phyloP scores from a whole-genome alignment of 2,888 invertebrate genomes.

The Hedychridium roseum region DNA sequence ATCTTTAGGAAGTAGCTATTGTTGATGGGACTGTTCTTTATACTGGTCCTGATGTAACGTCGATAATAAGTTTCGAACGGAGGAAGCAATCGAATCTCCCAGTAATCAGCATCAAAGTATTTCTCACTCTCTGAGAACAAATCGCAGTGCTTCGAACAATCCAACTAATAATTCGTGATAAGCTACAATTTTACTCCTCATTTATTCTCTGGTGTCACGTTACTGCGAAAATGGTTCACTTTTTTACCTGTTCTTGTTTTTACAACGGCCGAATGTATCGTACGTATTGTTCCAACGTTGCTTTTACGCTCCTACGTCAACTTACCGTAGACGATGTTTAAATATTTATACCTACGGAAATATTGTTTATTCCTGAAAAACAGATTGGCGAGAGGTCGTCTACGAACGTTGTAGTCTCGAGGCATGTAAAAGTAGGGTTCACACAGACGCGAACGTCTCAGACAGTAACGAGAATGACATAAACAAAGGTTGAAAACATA shows the following conservation, averaged over 20 bases:
- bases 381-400: neutral
- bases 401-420: neutral
- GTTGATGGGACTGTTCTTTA: too few species aligned
- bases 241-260: neutral
- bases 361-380: too few species aligned
- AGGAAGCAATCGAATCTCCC: too few species aligned
- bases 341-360: too few species aligned
- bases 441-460: neutral
- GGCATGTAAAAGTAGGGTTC: neutral
- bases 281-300: neutral
- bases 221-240: slow-evolving; percentile 2
- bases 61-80: too few species aligned
- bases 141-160: neutral
- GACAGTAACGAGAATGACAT: neutral
- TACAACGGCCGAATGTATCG: slow-evolving; percentile 10
- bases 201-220: neutral
- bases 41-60: too few species aligned
- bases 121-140: too few species aligned
- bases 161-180: neutral
- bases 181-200: neutral
- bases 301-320: too few species aligned
- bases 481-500: neutral
- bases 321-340: too few species aligned
- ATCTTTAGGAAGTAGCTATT: slow-evolving; percentile 10
- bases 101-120: too few species aligned